A percentile compares a stretch with the other conserved stretches of the same genome.
Conservation (phyloP, 1,140 invertebrate species). For the Andricus grossulariae region DNA sequence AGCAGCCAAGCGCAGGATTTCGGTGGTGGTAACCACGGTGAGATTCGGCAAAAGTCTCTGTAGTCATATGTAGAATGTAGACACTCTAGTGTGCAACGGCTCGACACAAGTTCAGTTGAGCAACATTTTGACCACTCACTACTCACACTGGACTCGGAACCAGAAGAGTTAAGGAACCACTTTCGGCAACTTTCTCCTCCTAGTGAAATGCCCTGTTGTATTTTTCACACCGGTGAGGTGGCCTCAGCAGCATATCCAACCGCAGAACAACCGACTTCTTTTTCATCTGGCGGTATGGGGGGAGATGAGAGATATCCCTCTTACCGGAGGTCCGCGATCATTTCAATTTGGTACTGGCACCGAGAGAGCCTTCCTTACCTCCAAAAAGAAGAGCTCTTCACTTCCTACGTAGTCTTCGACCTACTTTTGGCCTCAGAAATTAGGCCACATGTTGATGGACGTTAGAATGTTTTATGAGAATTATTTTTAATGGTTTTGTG, state of each 20-base stretch:
- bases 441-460: slow-evolving; percentile 1
- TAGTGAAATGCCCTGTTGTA: slow-evolving; percentile 16
- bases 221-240: slow-evolving; percentile 3
- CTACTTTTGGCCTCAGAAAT: not conserved
- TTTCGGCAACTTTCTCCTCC: slow-evolving; percentile 29
- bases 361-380: not conserved
- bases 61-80: too few relatives aligned
- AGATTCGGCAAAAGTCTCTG: not conserved
- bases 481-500: not conserved
- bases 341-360: slow-evolving; percentile 25
- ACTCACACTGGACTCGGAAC: slow-evolving; percentile 23
- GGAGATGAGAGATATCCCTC: not conserved
- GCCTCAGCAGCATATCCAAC: not conserved
- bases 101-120: slow-evolving; percentile 13
- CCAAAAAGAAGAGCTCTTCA: not conserved
- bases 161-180: slow-evolving; percentile 30
- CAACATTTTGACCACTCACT: slow-evolving; percentile 28
- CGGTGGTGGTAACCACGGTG: not conserved
- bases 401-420: slow-evolving; percentile 8
- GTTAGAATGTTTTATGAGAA: not conserved
- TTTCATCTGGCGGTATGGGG: not conserved
- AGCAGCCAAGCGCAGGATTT: not conserved
- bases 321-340: slow-evolving; percentile 12
- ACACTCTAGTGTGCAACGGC: not conserved
- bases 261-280: slow-evolving; percentile 17